Base-by-base conservation (phyloP, 2,797 vertebrate species). In the Takifugu rubripes region DNA sequence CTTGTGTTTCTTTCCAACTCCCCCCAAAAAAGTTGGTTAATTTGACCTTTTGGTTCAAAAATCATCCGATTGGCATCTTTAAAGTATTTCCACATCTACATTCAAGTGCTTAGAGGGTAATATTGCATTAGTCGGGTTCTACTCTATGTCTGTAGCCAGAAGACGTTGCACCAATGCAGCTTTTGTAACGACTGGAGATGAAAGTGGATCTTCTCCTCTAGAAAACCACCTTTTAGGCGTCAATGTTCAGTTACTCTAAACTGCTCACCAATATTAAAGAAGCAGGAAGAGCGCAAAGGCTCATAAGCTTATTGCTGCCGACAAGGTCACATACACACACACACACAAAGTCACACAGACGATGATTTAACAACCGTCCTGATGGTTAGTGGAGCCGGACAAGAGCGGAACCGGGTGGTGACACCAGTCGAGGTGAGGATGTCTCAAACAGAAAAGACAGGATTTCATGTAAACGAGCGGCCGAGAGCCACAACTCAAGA, bases 291-390 rank as follows among this genome's bases (percentile, higher is more conserved):
- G 59, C 6, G 70, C 72, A 58, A 74, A 87, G 85, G 85, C 84
- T 76, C 81, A 60, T 46, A 68, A 72, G 84, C 82, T 87, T 89
- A 87, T 87, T 87, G 87, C 84, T 84, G 85, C 83, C 68, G 72
- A 64, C 59, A 26, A 66, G 17, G 54, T 48, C 3, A 45, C 42
- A 31, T 10, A 21, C 17, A 59, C 10, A 51, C 61, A 70, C 74
- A 66, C 76, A 71, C 58, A 74, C 77, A 79, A 66, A 74, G 75
- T 79, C 26, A 66, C 6, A 47, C 3, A 61, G 49, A 54, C 29
- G 54, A 45, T 6, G 44, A 45, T 16, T 7, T 9, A 3, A 21
- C 44, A 1, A n/a, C 44, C 44, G 6, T 45, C 44, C 44, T n/a
- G 44, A 10, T 9, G 36, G 64, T 70, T 49, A 48, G 44, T 2